These are phyloP conservation scores for Odocoileus virginianus DNA, from an alignment of 2,113 vertebrate genomes.

Conservation along the genomic window DNA sequence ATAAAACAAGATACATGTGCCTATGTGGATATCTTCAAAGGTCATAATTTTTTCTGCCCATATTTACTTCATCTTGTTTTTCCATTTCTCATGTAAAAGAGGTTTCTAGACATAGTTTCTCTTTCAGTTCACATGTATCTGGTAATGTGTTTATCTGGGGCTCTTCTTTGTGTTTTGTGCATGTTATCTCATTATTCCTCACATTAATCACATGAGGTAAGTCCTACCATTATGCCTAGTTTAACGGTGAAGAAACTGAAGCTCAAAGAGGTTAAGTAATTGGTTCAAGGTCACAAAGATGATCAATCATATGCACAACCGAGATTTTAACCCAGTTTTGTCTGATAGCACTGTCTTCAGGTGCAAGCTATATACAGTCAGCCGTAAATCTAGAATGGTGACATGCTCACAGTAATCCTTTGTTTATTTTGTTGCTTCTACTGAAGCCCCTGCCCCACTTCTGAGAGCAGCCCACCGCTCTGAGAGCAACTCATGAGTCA, in stretches of 20 bases:
- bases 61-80: background rate
- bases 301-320: background rate
- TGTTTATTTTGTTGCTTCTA: background rate
- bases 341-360: background rate
- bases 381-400: background rate
- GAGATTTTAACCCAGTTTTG: background rate
- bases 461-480: background rate
- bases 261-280: background rate
- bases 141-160: background rate
- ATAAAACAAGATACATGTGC: background rate
- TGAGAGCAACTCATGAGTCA: background rate
- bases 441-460: background rate
- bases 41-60: background rate
- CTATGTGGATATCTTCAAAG: background rate
- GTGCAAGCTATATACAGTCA: fast-evolving
- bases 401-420: background rate
- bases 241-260: background rate
- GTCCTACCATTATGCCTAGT: background rate
- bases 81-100: background rate
- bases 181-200: background rate
- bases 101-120: background rate
- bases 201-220: background rate
- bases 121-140: background rate
- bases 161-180: background rate
- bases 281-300: background rate